These are phyloP conservation scores for Himalopsyche kuldschensis DNA, from an alignment of 2,888 invertebrate genomes.

Conservation along the genomic window DNA sequence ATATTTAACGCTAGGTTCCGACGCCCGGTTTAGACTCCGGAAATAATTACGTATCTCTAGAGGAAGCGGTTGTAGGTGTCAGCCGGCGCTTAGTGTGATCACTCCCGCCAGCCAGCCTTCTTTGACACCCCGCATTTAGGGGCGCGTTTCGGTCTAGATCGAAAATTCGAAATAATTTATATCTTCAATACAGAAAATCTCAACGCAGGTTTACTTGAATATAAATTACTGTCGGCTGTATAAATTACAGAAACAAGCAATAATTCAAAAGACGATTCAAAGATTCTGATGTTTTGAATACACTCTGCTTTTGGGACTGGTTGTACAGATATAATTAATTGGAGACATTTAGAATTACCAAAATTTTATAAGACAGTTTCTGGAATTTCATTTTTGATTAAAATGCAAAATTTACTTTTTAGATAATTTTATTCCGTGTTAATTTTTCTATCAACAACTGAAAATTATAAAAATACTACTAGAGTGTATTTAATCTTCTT, in stretches of 20 bases:
- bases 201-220: not conserved
- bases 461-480: no score
- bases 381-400: not conserved
- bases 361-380: not conserved
- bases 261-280: not conserved
- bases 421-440: not conserved
- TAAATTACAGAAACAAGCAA: not conserved
- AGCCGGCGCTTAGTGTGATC: constrained; percentile 11
- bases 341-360: not conserved
- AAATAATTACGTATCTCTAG: constrained; percentile 18
- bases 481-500: no score
- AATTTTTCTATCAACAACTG: not conserved
- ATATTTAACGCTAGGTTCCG: not conserved
- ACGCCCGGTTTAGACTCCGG: constrained; percentile 10
- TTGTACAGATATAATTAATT: not conserved
- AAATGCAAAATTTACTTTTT: not conserved
- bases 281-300: not conserved
- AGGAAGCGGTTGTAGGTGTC: constrained; percentile 20
- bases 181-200: not conserved
- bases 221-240: not conserved
- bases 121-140: not conserved
- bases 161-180: not conserved
- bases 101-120: not conserved
- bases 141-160: not conserved
- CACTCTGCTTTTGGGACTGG: not conserved